Evolutionary conservation across 2,888 invertebrate genomes (phyloP).

Genomic region (Stenurella melanura): DNA sequence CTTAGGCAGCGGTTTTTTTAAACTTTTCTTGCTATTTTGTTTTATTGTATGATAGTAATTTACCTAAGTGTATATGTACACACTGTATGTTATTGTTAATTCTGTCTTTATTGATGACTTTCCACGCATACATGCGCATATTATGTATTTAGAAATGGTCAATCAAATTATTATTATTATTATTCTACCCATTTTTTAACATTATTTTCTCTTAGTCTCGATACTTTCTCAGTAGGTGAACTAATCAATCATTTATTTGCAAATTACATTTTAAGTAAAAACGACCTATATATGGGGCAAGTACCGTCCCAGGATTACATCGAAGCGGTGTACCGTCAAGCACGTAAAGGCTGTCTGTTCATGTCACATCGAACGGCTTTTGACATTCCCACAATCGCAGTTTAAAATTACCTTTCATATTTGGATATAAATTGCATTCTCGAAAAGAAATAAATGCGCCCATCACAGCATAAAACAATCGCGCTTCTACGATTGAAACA

Average conservation of each 20-base stretch:
- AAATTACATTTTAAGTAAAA: neutral
- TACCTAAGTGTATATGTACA: no score
- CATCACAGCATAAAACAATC: conserved; percentile 42
- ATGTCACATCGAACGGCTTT: conserved; percentile 66
- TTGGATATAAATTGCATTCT: conserved; percentile 65
- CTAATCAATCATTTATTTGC: neutral
- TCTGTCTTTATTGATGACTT: no score
- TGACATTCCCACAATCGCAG: conserved; percentile 69
- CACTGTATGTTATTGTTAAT: no score
- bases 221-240: neutral
- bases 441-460: conserved; percentile 39
- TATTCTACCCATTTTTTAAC: no score
- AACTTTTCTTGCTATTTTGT: no score
- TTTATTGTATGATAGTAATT: no score
- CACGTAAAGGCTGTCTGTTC: conserved; percentile 63
- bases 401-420: conserved; percentile 70
- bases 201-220: no score
- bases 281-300: neutral
- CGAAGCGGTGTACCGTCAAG: conserved; percentile 27
- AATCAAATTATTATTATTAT: no score
- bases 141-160: no score
- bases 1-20: no score
- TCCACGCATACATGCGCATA: no score
- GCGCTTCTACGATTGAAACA: conserved; percentile 30
- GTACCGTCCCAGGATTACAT: neutral